These are phyloP conservation scores for Strigops habroptila DNA, from an alignment of 2,113 vertebrate genomes.

Conservation along the genomic window DNA sequence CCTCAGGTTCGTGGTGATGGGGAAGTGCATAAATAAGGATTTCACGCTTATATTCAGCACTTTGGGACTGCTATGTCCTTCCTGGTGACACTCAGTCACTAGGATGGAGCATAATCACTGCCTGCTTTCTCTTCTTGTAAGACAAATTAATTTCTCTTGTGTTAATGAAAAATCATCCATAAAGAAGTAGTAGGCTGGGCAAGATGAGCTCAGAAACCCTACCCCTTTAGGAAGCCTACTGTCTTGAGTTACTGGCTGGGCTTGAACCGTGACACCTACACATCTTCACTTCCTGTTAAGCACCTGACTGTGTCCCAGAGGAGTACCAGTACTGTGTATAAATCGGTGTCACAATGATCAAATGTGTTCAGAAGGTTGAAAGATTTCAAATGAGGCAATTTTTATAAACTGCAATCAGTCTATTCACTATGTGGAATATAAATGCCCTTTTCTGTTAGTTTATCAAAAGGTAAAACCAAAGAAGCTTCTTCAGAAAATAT, in stretches of 20 bases:
- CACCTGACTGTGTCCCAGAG: accelerated
- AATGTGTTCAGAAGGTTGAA: background rate
- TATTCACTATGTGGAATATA: background rate
- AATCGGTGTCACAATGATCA: background rate
- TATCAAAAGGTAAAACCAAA: background rate
- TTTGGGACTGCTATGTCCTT: background rate
- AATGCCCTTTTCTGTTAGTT: background rate
- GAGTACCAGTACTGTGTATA: background rate
- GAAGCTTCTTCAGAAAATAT: background rate
- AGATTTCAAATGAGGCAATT: background rate
- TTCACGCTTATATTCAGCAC: background rate
- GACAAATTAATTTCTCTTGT: background rate
- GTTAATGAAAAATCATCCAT: background rate
- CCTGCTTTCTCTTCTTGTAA: background rate
- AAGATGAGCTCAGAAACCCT: background rate
- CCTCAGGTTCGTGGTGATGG: background rate
- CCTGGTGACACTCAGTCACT: background rate
- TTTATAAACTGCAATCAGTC: background rate
- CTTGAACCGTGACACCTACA: too few relatives aligned
- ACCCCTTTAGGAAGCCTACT: background rate
- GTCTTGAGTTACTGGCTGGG: too few relatives aligned
- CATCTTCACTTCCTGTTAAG: background rate
- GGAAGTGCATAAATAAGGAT: background rate
- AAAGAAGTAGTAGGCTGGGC: background rate
- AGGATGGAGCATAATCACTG: background rate